Evolutionary conservation across 2,888 invertebrate genomes (phyloP), one percentile per base, ranked within the genome.

Genomic region (Sarcophaga variegata): DNA sequence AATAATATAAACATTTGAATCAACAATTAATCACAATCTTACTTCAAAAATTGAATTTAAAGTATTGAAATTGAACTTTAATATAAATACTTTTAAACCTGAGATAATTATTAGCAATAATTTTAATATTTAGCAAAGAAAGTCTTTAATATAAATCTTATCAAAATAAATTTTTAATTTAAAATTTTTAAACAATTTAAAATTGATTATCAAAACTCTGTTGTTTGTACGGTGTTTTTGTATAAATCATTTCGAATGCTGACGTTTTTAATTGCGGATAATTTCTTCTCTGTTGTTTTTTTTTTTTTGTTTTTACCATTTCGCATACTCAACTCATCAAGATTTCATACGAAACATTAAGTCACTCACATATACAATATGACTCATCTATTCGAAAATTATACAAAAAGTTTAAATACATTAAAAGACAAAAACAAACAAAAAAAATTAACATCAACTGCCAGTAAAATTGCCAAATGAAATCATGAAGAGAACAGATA

Each of bases 311-410:
- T 64, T 80, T 87, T 79, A 86, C 70, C 85, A 74, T 86, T 83
- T 76, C 71, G 49, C 66, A 80, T 63, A 81, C 83, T 80, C 91
- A 89, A 90, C 88, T 91, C 91, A 91, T 88, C 87, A 88, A 86
- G 85, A 88, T 89, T 91, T 91, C 90, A 88, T 89, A 89, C 88
- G 90, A 91, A 91, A 90, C 90, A 89, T 89, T 88, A 89, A 89
- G 88, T 89, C 89, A 89, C 66, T 81, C 54, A 75, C 63, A 67
- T 59, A 59, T 47, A 49, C 4, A 14, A 85, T 84, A 90, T 91
- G 91, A 91, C 88, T 91, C 91, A 91, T 90, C 72, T 88, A 59
- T 78, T 74, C 67, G 75, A 64, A 81, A 81, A 60, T 45, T 49
- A 75, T 37, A 70, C 63, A 84, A 47, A 75, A 45, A 60, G 60